Base-by-base conservation (phyloP, 2,113 vertebrate genomes). In the Ailuropoda melanoleuca region DNA sequence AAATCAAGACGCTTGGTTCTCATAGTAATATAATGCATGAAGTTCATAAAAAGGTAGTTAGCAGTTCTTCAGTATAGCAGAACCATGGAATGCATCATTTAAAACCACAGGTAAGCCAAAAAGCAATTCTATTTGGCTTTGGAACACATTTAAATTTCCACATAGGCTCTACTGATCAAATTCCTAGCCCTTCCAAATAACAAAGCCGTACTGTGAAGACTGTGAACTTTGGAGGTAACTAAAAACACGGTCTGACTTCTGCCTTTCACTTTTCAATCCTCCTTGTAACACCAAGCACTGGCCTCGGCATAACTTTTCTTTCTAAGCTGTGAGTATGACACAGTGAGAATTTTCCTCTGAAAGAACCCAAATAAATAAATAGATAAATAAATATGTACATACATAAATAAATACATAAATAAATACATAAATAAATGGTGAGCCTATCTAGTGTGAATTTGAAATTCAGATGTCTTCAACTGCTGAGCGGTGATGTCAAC, bases 161-260 rank as follows among this genome's bases (percentile, higher is more conserved):
- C 50, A 62, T 37, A 72, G 17, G 6, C 53, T 64, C 6, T 78
- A 34, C 53, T 83, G 8, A 86, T 89, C 78, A 68, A n/a, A 62
- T 92, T 93, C 85, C n/a, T 75, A 68, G 60, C 58, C 53, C 55
- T 89, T 93, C 48, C 43, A 48, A 96, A 50, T 90, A 90, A 56
- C 60, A 93, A 82, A 75, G 80, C 60, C 39, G 5, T 89, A 19
- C 60, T 29, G 5, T 66, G 72, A 84, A 95, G 26, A 74, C 39
- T 23, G 72, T 90, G 53, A 77, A n/a, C 29, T 88, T 88, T 8
- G 84, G 88, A 50, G 11, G 50, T 48, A 55, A 77, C 70, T 68
- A 55, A 80, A 90, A 90, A 80, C 48, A 5, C 37, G 68, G 37
- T n/a, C 68, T 58, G 43, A 66, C 37, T 62, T 77, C 6, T 60